Conservation (phyloP, 2,113 vertebrate genomes). For the Erythrocercus mccallii region DNA sequence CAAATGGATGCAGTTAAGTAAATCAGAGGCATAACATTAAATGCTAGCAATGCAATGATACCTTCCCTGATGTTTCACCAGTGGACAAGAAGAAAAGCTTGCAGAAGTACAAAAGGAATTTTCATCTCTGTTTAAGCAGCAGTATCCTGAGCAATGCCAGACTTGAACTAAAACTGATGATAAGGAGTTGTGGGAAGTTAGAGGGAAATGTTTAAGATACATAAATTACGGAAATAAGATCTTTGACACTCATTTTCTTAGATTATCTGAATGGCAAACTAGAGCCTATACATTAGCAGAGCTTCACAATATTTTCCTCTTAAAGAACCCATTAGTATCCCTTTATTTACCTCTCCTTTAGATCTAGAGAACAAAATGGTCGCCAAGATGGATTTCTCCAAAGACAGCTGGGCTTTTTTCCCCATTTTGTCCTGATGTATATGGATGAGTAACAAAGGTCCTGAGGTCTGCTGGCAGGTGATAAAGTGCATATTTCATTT, state of each 20-base stretch:
- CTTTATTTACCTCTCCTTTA: neutral
- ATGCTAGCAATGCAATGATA: neutral
- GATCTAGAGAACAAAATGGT: neutral
- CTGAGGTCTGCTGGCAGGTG: neutral
- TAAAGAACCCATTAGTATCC: accelerated
- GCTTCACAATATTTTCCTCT: neutral
- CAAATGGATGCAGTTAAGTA: neutral
- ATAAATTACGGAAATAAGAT: neutral
- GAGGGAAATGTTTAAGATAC: neutral
- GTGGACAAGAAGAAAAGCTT: neutral
- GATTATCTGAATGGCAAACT: neutral
- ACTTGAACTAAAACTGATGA: neutral
- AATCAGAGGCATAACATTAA: neutral
- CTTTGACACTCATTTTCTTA: neutral
- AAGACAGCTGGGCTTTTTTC: neutral
- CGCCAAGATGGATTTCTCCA: neutral
- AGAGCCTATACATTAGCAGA: neutral
- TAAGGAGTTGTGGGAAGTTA: neutral
- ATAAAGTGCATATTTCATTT: neutral
- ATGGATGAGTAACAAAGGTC: neutral
- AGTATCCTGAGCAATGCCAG: neutral
- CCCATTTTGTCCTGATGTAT: neutral
- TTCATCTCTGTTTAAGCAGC: neutral
- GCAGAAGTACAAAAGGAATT: neutral
- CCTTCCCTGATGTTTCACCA: neutral